phyloP scores from a whole-genome alignment of 1,140 invertebrate genomes.

The Ceratina japonica region DNA sequence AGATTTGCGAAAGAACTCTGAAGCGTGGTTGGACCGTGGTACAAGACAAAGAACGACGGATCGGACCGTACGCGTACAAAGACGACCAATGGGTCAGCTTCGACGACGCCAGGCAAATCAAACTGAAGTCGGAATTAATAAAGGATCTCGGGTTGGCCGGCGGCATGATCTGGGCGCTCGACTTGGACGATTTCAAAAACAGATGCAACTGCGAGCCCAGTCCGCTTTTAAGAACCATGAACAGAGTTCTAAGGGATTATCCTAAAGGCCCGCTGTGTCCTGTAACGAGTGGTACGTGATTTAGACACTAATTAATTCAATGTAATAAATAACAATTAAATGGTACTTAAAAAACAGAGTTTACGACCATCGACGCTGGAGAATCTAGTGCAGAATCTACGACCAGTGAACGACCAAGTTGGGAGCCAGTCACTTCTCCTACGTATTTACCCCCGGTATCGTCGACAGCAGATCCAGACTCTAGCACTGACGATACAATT shows the following conservation, averaged over 20 bases:
- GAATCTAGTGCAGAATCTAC: constrained; percentile 16
- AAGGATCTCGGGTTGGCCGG: constrained; percentile 88
- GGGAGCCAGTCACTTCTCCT: constrained; percentile 45
- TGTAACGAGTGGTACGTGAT: constrained; percentile 61
- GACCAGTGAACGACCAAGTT: constrained; percentile 35
- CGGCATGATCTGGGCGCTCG: constrained; percentile 93
- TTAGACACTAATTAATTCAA: background rate
- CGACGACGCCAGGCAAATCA: constrained; percentile 82
- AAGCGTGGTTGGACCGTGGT: constrained; percentile 80
- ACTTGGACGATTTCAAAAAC: constrained; percentile 92
- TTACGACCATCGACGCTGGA: constrained; percentile 20
- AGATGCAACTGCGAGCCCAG: constrained; percentile 88
- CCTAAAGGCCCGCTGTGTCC: constrained; percentile 75
- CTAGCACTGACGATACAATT: constrained; percentile 64
- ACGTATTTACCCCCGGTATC: constrained; percentile 48
- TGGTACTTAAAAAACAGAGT: constrained; percentile 7
- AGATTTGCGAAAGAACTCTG: constrained; percentile 75
- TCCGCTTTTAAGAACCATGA: constrained; percentile 89
- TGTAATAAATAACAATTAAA: too few species aligned
- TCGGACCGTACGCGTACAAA: constrained; percentile 82
- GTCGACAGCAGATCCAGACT: constrained; percentile 19
- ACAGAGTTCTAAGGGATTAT: constrained; percentile 85
- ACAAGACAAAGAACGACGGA: constrained; percentile 79
- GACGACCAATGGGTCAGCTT: constrained; percentile 85
- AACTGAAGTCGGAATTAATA: constrained; percentile 85